Evolutionary conservation across 2,113 vertebrate genomes (phyloP), one percentile per base, ranked within the genome.

Genomic region (Mungos mungo): DNA sequence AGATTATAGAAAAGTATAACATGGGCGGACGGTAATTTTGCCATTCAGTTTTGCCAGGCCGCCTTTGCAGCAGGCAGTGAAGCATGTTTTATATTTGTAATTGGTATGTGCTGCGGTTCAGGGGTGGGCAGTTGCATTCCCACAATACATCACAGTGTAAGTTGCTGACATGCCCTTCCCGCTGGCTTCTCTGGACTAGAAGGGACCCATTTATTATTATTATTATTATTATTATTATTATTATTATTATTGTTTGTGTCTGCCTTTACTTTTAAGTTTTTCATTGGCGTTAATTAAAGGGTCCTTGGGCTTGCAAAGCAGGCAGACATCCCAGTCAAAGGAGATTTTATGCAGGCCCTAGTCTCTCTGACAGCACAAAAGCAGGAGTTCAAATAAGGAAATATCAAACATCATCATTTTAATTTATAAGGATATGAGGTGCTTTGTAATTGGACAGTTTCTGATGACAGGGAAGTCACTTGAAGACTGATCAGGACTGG

Each of bases 281-380:
- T 79, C n/a, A 84, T 76, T 98, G 95, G 87, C 92, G 97, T 97
- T 98, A 89, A 97, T 98, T 98, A 98, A 98, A 97, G 76, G 86
- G 87, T 98, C 90, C 89, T 97, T 95, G 88, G 95, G 92, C 71
- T 98, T 96, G 50, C 96, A 97, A 77, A 88, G 92, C 52, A 88
- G 88, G 83, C 74, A 97, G 85, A 97, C 93, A 90, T 5, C 10
- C 10, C 11, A 82, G 15, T 72, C 72, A 95, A 57, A 95, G 96
- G 83, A 98, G 94, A 74, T 81, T 33, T 68, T 96, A 81, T 95
- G 38, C 85, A 97, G 96, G 94, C 60, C 74, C 25, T 92, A 3
- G 2, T 68, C 15, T 92, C 87, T 98, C 57, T 93, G 93, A 96
- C 79, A 96, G 95, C 98, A 97, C 88, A 97, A 98, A 92, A 98